These are phyloP conservation scores for Sinopyrophorus schimmeli DNA, from an alignment of 2,888 invertebrate genomes.

Conservation along the genomic window DNA sequence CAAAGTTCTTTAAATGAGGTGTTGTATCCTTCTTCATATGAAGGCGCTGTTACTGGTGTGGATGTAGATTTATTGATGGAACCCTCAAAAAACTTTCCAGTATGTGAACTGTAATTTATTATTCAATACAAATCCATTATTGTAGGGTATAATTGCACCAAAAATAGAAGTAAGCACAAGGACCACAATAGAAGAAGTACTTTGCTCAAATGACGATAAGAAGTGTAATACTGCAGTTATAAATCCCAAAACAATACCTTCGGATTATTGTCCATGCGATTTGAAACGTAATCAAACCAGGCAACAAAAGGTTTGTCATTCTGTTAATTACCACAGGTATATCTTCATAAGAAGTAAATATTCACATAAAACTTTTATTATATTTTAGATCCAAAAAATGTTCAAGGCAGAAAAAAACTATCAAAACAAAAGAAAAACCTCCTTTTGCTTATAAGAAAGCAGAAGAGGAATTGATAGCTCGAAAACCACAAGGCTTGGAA, in stretches of 20 bases:
- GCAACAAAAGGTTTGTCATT: slow-evolving; percentile 60
- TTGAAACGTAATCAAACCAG: slow-evolving; percentile 23
- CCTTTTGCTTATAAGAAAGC: slow-evolving; percentile 35
- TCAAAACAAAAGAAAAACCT: slow-evolving; percentile 1
- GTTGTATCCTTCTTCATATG: slow-evolving; percentile 63
- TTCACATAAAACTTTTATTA: no score
- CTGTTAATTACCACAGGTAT: slow-evolving; percentile 59
- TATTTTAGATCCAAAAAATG: slow-evolving; percentile 14
- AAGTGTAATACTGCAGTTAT: slow-evolving; percentile 41
- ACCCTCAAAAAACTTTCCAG: slow-evolving; percentile 67
- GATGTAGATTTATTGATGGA: slow-evolving; percentile 71
- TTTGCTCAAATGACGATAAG: slow-evolving; percentile 39
- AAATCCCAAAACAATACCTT: slow-evolving; percentile 54
- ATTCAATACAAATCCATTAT: slow-evolving; percentile 20
- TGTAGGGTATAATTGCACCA: slow-evolving; percentile 70
- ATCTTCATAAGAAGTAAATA: no score
- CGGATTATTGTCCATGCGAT: slow-evolving; percentile 38
- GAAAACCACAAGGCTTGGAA: slow-evolving; percentile 35
- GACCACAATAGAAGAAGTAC: slow-evolving; percentile 67
- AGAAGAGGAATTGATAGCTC: slow-evolving; percentile 33
- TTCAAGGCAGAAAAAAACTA: neutral
- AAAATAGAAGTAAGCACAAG: slow-evolving; percentile 72
- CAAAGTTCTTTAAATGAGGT: slow-evolving; percentile 66
- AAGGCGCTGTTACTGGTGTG: slow-evolving; percentile 61
- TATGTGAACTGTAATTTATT: slow-evolving; percentile 48